phyloP scores from a whole-genome alignment of 2,113 vertebrate genomes.

The Austrofundulus limnaeus region DNA sequence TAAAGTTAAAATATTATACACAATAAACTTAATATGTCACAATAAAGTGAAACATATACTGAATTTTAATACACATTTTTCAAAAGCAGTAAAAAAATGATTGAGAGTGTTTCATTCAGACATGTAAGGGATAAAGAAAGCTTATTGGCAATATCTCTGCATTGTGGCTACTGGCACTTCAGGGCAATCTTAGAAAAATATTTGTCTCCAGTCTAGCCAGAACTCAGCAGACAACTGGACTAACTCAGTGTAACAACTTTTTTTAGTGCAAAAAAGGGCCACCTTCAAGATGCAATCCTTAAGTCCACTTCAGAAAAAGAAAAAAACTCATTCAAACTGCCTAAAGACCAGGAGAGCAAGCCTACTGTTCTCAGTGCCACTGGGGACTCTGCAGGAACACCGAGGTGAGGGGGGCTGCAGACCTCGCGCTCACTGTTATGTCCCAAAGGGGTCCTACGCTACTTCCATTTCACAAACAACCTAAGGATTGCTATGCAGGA shows the following conservation, averaged over 20 bases:
- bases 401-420: slow-evolving; percentile 63
- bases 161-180: slow-evolving; percentile 42
- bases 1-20: slow-evolving; percentile 5
- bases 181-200: slow-evolving; percentile 73
- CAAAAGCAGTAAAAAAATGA: neutral
- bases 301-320: slow-evolving; percentile 28
- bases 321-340: slow-evolving; percentile 32
- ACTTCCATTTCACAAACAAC: slow-evolving; percentile 77
- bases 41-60: slow-evolving; percentile 15
- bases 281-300: slow-evolving; percentile 25
- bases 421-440: slow-evolving; percentile 61
- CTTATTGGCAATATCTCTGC: slow-evolving; percentile 27
- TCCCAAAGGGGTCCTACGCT: slow-evolving; percentile 59
- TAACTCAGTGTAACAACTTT: slow-evolving; percentile 69
- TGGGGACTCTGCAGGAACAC: slow-evolving; percentile 60
- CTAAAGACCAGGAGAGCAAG: slow-evolving; percentile 45
- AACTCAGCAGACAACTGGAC: slow-evolving; percentile 52
- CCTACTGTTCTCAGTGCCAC: slow-evolving; percentile 29
- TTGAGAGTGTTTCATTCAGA: slow-evolving; percentile 3
- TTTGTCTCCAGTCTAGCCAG: slow-evolving; percentile 70
- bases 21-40: neutral
- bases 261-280: slow-evolving; percentile 34
- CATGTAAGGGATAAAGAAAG: slow-evolving; percentile 26
- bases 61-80: slow-evolving; percentile 3
- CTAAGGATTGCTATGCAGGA: slow-evolving; percentile 58